Conservation (phyloP, 1,140 invertebrate genomes). For the Vanessa atalanta region DNA sequence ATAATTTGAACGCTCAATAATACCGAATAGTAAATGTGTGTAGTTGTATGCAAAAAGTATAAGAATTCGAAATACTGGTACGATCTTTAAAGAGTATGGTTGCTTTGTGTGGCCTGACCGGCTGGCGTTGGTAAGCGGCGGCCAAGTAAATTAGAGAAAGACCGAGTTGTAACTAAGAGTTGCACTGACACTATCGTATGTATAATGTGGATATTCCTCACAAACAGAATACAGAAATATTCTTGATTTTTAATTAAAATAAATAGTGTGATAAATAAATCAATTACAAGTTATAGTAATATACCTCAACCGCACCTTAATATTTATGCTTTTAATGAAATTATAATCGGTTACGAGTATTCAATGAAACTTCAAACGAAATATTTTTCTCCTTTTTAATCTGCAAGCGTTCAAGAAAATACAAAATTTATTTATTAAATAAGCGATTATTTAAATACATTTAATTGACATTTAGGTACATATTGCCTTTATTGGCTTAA, state of each 20-base stretch:
- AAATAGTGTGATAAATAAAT: too few relatives aligned
- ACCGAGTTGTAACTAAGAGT: slow-evolving; percentile 68
- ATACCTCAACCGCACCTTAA: too few relatives aligned
- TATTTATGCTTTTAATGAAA: too few relatives aligned
- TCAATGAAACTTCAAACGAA: too few relatives aligned
- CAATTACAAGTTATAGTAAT: too few relatives aligned
- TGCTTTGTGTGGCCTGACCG: slow-evolving; percentile 14
- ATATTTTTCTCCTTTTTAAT: too few relatives aligned
- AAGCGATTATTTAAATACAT: too few relatives aligned
- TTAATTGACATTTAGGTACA: too few relatives aligned
- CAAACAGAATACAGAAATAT: background rate
- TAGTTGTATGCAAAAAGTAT: background rate
- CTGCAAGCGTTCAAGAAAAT: too few relatives aligned
- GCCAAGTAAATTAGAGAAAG: slow-evolving; percentile 73
- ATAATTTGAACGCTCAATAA: background rate
- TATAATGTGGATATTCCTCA: slow-evolving; percentile 43
- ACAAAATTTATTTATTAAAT: too few relatives aligned
- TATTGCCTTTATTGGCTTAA: too few relatives aligned
- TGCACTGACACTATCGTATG: slow-evolving; percentile 53
- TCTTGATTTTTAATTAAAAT: background rate
- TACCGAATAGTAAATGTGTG: background rate
- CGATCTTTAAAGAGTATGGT: slow-evolving; percentile 28
- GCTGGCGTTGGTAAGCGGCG: slow-evolving; percentile 47
- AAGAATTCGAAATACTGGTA: slow-evolving; percentile 21
- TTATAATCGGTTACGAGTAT: too few relatives aligned